phyloP scores from a whole-genome alignment of 2,113 vertebrate genomes.

The Dendropsophus ebraccatus region DNA sequence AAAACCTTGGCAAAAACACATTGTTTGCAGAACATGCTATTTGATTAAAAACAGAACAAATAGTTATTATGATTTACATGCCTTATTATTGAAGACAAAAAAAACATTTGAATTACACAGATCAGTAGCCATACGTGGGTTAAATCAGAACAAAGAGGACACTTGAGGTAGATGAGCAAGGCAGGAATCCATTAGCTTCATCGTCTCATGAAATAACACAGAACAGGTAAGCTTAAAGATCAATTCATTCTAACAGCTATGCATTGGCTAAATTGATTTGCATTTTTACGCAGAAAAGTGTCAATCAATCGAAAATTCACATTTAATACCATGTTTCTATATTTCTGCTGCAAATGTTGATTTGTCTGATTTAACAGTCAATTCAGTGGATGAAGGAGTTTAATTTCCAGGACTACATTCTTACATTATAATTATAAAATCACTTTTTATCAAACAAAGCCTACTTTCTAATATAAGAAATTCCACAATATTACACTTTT shows the following conservation, averaged over 20 bases:
- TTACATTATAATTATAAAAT: no score
- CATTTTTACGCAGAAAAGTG: constrained; percentile 54
- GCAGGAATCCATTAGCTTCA: constrained; percentile 48
- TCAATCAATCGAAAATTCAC: constrained; percentile 48
- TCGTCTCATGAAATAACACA: constrained; percentile 55
- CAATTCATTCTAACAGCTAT: constrained; percentile 54
- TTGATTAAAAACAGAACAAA: no score
- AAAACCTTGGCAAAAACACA: no score
- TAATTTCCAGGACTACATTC: no score
- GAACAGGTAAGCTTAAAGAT: constrained; percentile 51
- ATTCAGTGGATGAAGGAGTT: constrained; percentile 28
- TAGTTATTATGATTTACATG: no score
- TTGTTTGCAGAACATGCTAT: no score
- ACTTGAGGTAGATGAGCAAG: constrained; percentile 33
- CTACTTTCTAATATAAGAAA: no score
- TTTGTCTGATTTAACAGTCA: constrained; percentile 46
- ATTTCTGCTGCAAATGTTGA: constrained; percentile 46
- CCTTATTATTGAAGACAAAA: no score
- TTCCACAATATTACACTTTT: no score
- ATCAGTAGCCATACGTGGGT: constrained; percentile 1
- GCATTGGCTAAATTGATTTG: constrained; percentile 51
- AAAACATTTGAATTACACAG: not conserved
- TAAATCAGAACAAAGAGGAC: constrained; percentile 24
- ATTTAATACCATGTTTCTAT: constrained; percentile 56
- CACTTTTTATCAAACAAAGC: no score